These are phyloP conservation scores for Mastomys natalensis DNA, from an alignment of 2,113 vertebrate genomes.

Conservation along the genomic window DNA sequence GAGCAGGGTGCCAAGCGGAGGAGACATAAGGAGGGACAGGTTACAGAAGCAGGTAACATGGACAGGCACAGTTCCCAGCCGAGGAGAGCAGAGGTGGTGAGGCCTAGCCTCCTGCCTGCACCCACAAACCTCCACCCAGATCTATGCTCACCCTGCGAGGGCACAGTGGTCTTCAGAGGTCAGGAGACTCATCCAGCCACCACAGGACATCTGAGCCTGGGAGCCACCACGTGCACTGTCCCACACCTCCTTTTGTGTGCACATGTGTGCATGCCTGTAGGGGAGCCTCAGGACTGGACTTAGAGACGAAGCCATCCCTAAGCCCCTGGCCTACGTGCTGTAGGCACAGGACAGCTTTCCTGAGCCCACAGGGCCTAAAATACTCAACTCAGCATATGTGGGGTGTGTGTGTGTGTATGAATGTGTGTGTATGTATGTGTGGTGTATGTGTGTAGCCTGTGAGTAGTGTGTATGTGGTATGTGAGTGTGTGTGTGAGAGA, in stretches of 20 bases:
- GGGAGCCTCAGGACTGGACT: accelerated
- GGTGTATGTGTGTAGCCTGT: too few species aligned
- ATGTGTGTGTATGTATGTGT: too few species aligned
- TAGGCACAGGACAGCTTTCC: not conserved
- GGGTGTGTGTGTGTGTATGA: not conserved
- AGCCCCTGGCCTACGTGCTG: not conserved
- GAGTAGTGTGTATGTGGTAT: not conserved
- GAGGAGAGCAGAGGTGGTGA: not conserved
- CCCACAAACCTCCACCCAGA: not conserved
- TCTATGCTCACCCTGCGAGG: not conserved
- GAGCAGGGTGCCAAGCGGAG: not conserved
- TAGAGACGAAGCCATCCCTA: not conserved
- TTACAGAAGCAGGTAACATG: not conserved
- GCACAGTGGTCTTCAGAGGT: not conserved
- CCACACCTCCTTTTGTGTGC: not conserved
- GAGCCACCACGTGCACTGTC: not conserved
- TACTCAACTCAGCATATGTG: not conserved
- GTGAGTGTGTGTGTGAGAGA: not conserved
- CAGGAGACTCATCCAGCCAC: not conserved
- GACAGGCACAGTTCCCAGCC: not conserved
- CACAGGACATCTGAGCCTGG: not conserved
- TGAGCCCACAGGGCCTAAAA: not conserved
- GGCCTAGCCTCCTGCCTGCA: not conserved
- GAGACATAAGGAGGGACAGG: too few species aligned
- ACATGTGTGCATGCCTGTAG: not conserved